Base-by-base conservation (phyloP, 2,113 vertebrate genomes). In the Pipra filicauda region DNA sequence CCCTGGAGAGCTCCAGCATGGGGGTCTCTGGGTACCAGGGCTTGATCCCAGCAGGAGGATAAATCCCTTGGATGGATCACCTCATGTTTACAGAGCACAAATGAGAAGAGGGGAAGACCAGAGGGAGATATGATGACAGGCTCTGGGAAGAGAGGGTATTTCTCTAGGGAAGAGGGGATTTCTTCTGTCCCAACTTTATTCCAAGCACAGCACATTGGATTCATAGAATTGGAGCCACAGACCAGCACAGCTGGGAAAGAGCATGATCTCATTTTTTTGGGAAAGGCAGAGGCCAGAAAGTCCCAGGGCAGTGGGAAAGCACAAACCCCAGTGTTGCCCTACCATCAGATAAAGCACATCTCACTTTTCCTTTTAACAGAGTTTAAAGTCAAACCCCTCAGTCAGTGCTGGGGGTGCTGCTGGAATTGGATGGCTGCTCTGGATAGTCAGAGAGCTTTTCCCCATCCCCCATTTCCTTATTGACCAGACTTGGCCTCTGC, bases 91-190 rank as follows among this genome's bases (percentile, higher is more conserved):
- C 15, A 3, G 0, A 0, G 70, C 31, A 75, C 5, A 24, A 1
- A 30, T 13, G 2, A 64, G 26, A 5, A 26, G 14, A 49, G 43
- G 23, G 13, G 27, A 14, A 49, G 5, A 13, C 52, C 43, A 3
- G 20, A 9, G 51, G 41, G 31, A 49, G 62, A 35, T 55, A 43
- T 6, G 3, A 0, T 0, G 12, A 9, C 7, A 30, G 52, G 3
- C 15, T 11, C 9, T 11, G 30, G 11, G 43, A 8, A 67, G 13
- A 52, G 20, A 4, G 14, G 4, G 4, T 6, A 2, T 15, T 64
- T 55, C 18, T 20, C 27, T 23, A 1, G 6, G 39, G 11, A 26
- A 13, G 44, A 35, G 49, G 35, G 71, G 35, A 69, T 82, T 91
- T 91, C 66, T 72, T 12, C 58, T n/a, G 26, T 30, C 33, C 23